Evolutionary conservation across 2,797 vertebrate species (phyloP).

Genomic region (Meda fulgida): DNA sequence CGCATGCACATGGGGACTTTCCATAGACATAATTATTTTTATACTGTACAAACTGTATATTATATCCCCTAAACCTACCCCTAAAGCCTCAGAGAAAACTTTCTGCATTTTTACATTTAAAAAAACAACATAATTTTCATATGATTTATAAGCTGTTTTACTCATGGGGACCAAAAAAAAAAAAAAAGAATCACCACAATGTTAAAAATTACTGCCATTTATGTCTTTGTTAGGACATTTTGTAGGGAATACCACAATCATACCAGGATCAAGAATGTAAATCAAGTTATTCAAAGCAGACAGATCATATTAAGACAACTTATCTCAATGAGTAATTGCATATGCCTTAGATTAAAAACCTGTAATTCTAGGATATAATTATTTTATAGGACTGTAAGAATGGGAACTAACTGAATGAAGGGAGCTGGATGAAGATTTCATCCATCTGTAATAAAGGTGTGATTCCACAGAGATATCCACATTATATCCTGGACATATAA

Average conservation of each 20-base stretch:
- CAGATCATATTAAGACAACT: slow-evolving; percentile 25
- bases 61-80: not conserved
- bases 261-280: slow-evolving; percentile 54
- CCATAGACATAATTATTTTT: not conserved
- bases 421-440: slow-evolving; percentile 77
- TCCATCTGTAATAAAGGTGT: slow-evolving; percentile 70
- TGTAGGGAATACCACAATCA: not conserved
- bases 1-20: not conserved
- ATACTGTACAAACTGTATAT: not conserved
- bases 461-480: slow-evolving; percentile 70
- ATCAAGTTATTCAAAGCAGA: slow-evolving; percentile 31
- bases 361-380: slow-evolving; percentile 69
- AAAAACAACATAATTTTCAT: not conserved
- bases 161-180: not conserved
- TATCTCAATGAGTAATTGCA: slow-evolving; percentile 42
- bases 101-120: not conserved
- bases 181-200: not conserved
- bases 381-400: slow-evolving; percentile 63
- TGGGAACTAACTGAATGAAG: slow-evolving; percentile 43
- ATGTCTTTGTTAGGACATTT: not conserved
- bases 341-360: slow-evolving; percentile 56
- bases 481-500: slow-evolving; percentile 69
- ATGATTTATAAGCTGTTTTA: not conserved
- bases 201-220: not conserved
- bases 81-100: not conserved